Evolutionary conservation across 2,797 vertebrate species (phyloP), one percentile per base, ranked within the genome.

Genomic region (Sphenodon punctatus): DNA sequence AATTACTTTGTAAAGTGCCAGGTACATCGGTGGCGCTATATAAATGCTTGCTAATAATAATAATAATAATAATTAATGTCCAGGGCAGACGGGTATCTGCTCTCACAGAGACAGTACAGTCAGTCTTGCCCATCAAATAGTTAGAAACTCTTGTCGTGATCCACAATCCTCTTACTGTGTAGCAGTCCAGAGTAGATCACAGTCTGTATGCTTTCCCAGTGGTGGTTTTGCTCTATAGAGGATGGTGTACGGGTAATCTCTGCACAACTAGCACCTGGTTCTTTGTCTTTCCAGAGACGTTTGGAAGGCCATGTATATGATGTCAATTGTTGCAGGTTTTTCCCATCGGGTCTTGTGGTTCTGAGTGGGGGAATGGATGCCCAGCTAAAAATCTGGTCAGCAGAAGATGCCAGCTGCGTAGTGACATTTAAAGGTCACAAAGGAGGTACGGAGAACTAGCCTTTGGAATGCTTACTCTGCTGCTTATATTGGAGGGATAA

Each of bases 281-380:
- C 90, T 92, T 90, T 94, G 79, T 93, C 93, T 95, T 94, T 92
- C 72, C 94, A 97, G 96, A 96, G 96, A 86, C 86, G 92, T 7
- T 90, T 97, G 95, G 93, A 95, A 93, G 96, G 96, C 91, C 96
- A 96, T 89, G 84, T 96, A 61, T 96, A 94, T 88, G 96, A 96
- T 93, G 96, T 96, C 85, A 96, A 96, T 92, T 96, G 96, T 93
- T 96, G 95, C 93, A 94, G 92, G 86, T 96, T 96, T 94, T 96
- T 96, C 93, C 96, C 96, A 11, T 96, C 96, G 4, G 96, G 96
- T 88, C 93, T 96, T 61, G 96, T 96, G 84, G 94, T 96, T 89
- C 92, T 97, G 60, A 97, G 95, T 56, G 95, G 96, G 51, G 96
- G 96, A 79, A 96, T 96, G 95, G 96, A 96, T 84, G 94, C 95